A percentile compares a stretch with the other conserved stretches of the same genome.
Evolutionary conservation across 2,888 invertebrate species (phyloP).

Genomic region (Synergus itoensis): DNA sequence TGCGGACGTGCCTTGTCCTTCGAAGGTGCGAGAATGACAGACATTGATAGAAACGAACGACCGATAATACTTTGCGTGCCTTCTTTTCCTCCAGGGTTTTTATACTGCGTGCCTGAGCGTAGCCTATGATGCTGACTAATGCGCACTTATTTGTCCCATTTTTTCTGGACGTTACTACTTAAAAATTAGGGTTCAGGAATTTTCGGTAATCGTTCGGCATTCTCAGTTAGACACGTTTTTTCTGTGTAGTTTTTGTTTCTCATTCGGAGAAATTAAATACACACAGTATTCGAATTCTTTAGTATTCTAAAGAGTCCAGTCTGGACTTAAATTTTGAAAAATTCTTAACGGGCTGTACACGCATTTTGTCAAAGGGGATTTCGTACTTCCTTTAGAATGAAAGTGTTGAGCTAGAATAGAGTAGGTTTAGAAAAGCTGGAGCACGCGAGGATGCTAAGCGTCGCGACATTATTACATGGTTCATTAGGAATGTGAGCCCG

Average conservation of each 20-base stretch:
- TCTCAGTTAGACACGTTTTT: background rate
- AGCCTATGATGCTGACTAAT: slow-evolving; percentile 49
- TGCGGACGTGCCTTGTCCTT: slow-evolving; percentile 58
- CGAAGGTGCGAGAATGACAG: slow-evolving; percentile 70
- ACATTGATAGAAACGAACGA: slow-evolving; percentile 59
- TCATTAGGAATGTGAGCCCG: slow-evolving; percentile 71
- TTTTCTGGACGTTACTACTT: background rate
- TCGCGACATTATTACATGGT: slow-evolving; percentile 74
- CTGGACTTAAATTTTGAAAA: no score
- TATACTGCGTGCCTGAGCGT: slow-evolving; percentile 55
- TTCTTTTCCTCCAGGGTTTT: slow-evolving; percentile 55
- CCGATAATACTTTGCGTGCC: slow-evolving; percentile 55
- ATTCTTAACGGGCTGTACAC: no score
- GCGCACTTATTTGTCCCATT: slow-evolving; percentile 15
- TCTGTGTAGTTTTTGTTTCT: background rate
- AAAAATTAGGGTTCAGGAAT: background rate
- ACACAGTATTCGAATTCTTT: no score
- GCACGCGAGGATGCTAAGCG: slow-evolving; percentile 48
- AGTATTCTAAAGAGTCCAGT: no score
- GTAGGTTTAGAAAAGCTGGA: background rate
- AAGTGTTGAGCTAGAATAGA: background rate
- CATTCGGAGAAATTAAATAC: background rate
- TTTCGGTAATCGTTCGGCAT: background rate
- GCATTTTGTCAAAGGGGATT: no score
- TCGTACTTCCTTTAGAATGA: background rate